A percentile compares a stretch with the other conserved stretches of the same genome.
Conservation (phyloP, 2,888 invertebrate species). For the Hirtodrosophila trivittata region DNA sequence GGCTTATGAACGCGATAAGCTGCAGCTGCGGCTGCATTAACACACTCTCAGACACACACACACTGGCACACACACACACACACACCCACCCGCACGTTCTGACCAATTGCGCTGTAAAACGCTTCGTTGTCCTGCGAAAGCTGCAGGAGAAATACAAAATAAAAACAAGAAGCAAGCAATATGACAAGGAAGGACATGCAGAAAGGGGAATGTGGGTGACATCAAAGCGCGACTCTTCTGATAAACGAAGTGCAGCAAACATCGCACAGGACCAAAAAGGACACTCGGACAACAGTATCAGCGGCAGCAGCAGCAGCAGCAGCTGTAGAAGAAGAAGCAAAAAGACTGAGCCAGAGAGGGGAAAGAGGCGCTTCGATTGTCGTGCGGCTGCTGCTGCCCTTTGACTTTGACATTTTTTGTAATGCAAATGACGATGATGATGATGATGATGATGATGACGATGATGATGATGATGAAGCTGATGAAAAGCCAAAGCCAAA, state of each 20-base stretch:
- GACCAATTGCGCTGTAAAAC: conserved; percentile 57
- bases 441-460: conserved; percentile 53
- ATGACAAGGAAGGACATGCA: conserved; percentile 24
- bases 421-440: conserved; percentile 70
- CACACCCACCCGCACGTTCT: conserved; percentile 30
- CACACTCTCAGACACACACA: conserved; percentile 4
- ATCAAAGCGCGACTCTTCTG: conserved; percentile 66
- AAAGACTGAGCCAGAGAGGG: not conserved
- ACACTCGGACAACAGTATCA: conserved; percentile 54
- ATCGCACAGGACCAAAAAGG: conserved; percentile 40
- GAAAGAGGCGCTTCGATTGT: conserved; percentile 59
- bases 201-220: conserved; percentile 39
- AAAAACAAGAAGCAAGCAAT: too few relatives aligned
- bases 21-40: conserved; percentile 73
- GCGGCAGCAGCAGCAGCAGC: conserved; percentile 13
- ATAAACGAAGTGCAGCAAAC: conserved; percentile 64
- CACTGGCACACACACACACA: conserved; percentile 7
- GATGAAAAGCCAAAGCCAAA: conserved; percentile 75
- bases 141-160: conserved; percentile 1
- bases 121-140: conserved; percentile 20
- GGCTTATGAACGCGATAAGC: conserved; percentile 63
- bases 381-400: conserved; percentile 60
- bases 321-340: not conserved
- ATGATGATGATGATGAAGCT: conserved; percentile 44
- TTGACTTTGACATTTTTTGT: conserved; percentile 76